Evolutionary conservation across 2,797 vertebrate genomes (phyloP), one percentile per base, ranked within the genome.

Genomic region (Hydrocynus forskahlii): DNA sequence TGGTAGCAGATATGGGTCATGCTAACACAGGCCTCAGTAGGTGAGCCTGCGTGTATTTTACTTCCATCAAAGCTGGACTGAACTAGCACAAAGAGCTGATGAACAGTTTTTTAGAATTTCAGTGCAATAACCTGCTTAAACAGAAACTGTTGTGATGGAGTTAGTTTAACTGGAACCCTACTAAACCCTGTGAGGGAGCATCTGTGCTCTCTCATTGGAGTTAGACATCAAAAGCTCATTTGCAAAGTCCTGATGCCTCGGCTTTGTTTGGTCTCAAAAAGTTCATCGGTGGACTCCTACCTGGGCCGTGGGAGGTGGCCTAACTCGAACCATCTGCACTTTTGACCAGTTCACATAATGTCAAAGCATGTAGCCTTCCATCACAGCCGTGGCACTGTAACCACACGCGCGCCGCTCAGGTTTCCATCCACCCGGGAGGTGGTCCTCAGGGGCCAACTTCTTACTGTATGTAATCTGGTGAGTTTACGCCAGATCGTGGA

Each of bases 391-490:
- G 75, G 73, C 74, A 84, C 79, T 84, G 79, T 82, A 84, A 76
- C 68, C 84, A 55, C 68, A 78, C 78, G 43, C 62, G 45, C 14
- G 48, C 17, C 9, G 69, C 35, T 85, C 67, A 1, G 67, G 74
- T 84, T 85, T 79, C 79, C 35, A 14, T 63, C 72, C 71, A n/a
- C 84, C 81, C 84, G 72, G 81, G 83, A 86, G 91, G 91, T 91
- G 90, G 91, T 90, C 89, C 45, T 48, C 83, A 45, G 73, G 43
- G 71, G 69, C 77, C 69, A 71, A 35, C 88, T 86, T 90, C 88
- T 90, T 90, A 84, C 88, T 54, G 54, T n/a, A 75, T 63, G 62
- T 86, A 88, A 92, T 89, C 89, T 89, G 25, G 75, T 14, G 25
- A 54, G 59, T 73, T 85, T 83, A 57, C 75, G 21, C 64, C 75